A percentile compares a stretch with the other conserved stretches of the same genome.
Conservation (phyloP, 2,888 invertebrate species). For the Phyllotreta cruciferae region DNA sequence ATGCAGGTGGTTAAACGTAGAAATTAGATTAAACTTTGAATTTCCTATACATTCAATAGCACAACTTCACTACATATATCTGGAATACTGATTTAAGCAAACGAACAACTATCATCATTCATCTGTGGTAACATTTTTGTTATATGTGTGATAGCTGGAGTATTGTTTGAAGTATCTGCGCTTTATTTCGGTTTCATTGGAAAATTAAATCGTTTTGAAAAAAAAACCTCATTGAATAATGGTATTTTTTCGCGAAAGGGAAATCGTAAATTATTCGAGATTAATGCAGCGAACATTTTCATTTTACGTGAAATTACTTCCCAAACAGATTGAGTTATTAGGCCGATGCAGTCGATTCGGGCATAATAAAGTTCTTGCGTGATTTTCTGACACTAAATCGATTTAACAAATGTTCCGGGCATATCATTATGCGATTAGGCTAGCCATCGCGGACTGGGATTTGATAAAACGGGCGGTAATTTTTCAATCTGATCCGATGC, state of each 20-base stretch:
- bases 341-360: constrained; percentile 32
- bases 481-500: constrained; percentile 18
- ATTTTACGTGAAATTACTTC: constrained; percentile 37
- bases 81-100: constrained; percentile 5
- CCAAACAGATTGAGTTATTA: constrained; percentile 37
- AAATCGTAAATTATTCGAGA: constrained; percentile 23
- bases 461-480: constrained; percentile 21
- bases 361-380: constrained; percentile 37
- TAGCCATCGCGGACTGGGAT: constrained; percentile 16
- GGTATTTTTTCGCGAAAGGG: background rate
- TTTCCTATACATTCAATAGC: constrained; percentile 27
- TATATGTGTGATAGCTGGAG: too few relatives aligned
- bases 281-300: constrained; percentile 31
- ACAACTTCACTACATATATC: background rate
- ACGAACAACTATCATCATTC: too few relatives aligned
- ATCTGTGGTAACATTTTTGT: too few relatives aligned
- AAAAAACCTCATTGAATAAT: too few relatives aligned
- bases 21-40: constrained; percentile 33
- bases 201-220: too few relatives aligned
- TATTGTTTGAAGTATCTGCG: too few relatives aligned
- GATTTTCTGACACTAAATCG: constrained; percentile 38
- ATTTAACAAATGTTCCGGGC: constrained; percentile 27
- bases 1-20: constrained; percentile 28
- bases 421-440: constrained; percentile 31
- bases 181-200: too few relatives aligned